phyloP scores from a whole-genome alignment of 2,888 invertebrate genomes.

The Ormyrus nitidulus region DNA sequence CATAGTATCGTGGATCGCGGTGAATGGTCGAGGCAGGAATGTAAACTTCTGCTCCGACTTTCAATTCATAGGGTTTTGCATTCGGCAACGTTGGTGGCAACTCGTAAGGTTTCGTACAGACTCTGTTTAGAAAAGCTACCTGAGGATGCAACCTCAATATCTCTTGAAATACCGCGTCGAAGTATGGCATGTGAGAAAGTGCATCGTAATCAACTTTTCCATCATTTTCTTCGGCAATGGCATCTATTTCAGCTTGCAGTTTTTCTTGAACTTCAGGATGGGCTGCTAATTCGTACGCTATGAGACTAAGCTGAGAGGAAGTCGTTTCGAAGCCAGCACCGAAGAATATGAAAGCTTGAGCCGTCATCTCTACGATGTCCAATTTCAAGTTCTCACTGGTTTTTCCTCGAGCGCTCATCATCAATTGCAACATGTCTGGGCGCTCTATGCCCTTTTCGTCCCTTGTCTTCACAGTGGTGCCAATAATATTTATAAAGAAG shows the following conservation, averaged over 20 bases:
- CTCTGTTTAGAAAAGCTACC: constrained; percentile 63
- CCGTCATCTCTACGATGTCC: constrained; percentile 73
- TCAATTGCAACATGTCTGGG: constrained; percentile 79
- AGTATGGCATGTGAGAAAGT: constrained; percentile 61
- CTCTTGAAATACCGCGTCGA: constrained; percentile 67
- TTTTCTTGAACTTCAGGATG: too few species aligned
- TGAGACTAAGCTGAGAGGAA: constrained; percentile 62
- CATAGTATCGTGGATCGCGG: constrained; percentile 68
- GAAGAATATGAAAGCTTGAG: constrained; percentile 61
- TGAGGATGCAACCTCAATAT: constrained; percentile 66
- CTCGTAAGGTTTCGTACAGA: constrained; percentile 67
- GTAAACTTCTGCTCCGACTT: constrained; percentile 65
- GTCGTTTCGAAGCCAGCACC: constrained; percentile 67
- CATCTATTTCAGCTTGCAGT: too few species aligned
- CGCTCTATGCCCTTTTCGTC: constrained; percentile 67
- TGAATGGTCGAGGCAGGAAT: constrained; percentile 71
- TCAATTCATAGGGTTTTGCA: constrained; percentile 63
- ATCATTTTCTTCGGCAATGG: constrained; percentile 25
- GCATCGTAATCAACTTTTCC: constrained; percentile 74
- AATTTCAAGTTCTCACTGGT: constrained; percentile 46
- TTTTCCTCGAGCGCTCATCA: constrained; percentile 75
- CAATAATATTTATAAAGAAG: constrained; percentile 59
- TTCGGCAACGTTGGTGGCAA: constrained; percentile 68
- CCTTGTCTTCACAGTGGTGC: constrained; percentile 59
- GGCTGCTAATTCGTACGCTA: constrained; percentile 33